These are phyloP conservation scores for Pseudococcus longispinus DNA, from an alignment of 2,888 invertebrate species.

Conservation along the genomic window DNA sequence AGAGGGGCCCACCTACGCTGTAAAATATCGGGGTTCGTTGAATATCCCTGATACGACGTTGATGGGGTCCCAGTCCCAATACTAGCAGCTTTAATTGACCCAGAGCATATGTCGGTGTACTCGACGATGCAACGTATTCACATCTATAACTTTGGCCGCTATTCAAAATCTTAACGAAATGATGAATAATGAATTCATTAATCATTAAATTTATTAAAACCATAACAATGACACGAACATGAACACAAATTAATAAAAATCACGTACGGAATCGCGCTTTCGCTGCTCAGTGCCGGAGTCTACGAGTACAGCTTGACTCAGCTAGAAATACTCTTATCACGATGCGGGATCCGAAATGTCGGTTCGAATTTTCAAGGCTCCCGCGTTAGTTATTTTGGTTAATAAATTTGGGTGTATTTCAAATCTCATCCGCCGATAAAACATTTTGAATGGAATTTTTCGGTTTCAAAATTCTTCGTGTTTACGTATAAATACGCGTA, in stretches of 20 bases:
- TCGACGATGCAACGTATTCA: not conserved
- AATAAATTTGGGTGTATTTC: not conserved
- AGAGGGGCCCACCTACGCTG: not conserved
- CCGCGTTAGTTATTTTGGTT: not conserved
- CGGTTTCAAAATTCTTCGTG: not conserved
- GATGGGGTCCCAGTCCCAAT: not conserved
- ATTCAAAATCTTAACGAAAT: constrained; percentile 35
- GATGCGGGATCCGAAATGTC: not conserved
- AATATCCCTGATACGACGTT: not conserved
- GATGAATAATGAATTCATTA: constrained; percentile 38
- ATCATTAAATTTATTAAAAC: constrained; percentile 42
- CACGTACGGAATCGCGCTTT: not conserved
- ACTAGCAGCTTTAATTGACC: not conserved
- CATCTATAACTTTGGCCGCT: not conserved
- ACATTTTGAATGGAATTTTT: not conserved
- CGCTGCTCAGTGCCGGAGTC: not conserved
- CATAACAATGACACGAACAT: constrained; percentile 5
- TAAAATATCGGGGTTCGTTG: not conserved
- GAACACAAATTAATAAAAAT: constrained; percentile 17
- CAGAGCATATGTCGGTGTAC: not conserved
- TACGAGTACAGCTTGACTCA: not conserved
- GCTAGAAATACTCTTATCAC: not conserved
- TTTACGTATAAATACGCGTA: no score
- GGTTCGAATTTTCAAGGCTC: not conserved
- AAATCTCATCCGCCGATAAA: not conserved